Conservation (phyloP, 2,888 invertebrate genomes). For the Idaea dimidiata region DNA sequence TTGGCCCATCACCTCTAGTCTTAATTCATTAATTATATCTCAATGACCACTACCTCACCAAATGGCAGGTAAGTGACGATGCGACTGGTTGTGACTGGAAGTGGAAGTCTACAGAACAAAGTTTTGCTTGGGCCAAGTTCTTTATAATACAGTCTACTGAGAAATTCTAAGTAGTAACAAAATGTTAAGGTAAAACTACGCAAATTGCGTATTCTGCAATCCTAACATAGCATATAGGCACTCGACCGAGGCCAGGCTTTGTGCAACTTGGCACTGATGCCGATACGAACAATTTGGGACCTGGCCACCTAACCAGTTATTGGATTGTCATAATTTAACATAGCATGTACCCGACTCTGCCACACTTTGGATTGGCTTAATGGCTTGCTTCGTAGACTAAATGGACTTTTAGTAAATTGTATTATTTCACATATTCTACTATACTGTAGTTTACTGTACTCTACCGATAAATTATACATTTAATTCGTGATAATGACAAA, state of each 20-base stretch:
- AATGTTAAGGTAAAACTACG: neutral
- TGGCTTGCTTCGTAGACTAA: constrained; percentile 47
- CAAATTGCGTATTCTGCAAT: constrained; percentile 5
- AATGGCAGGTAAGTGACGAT: no score
- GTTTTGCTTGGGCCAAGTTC: neutral
- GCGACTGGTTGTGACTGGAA: no score
- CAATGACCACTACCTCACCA: no score
- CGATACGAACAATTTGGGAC: constrained; percentile 71
- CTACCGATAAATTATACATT: no score
- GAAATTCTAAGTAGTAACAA: neutral
- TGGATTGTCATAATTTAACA: constrained; percentile 77
- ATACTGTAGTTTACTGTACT: no score
- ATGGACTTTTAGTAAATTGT: neutral
- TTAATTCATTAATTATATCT: no score
- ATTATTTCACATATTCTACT: no score
- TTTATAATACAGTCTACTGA: neutral
- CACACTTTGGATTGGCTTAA: constrained; percentile 53
- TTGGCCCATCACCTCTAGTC: no score
- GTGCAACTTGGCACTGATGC: constrained; percentile 65
- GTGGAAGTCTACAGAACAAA: no score
- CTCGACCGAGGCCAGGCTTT: constrained; percentile 34
- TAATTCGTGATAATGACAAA: no score
- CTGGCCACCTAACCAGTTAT: constrained; percentile 72
- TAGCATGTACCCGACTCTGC: constrained; percentile 60
- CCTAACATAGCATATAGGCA: constrained; percentile 30